Evolutionary conservation across 2,888 invertebrate genomes (phyloP), one percentile per base, ranked within the genome.

Genomic region (Phragmatobia fuliginosa): DNA sequence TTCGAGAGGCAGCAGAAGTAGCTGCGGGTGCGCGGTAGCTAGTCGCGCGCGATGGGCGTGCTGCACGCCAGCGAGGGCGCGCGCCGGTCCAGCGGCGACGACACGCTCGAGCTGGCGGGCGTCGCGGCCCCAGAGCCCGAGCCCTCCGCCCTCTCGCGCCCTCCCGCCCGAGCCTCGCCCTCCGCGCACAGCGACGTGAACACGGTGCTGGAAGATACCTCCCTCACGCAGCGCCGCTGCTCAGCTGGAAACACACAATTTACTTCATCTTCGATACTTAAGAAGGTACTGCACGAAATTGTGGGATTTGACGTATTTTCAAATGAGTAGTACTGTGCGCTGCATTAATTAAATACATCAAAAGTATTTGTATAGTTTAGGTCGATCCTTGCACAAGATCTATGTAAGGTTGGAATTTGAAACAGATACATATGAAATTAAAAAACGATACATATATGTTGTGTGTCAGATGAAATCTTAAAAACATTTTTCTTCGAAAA

Each of bases 151-250:
- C 66, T 69, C 32, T n/a, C 78, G 61, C 59, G 72, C 67, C 38
- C 69, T 45, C 52, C 28, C 25, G 56, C 14, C 11, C 28, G 14
- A 1, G 28, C 25, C 5, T 59, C 72, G 33, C 68, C 65, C 52
- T 74, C 82, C 60, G 80, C 88, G 82, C 92, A 88, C 85, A 93
- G 85, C 69, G 93, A 87, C 75, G 89, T 77, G 85, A 94, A 90
- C 86, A 91, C 92, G 78, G 81, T 83, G 88, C 93, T 94, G n/a
- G 91, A 78, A 5, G 92, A 90, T 81, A 95, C 92, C 86, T 94
- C 95, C 77, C 88, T 91, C 83, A 94, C 95, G 86, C 89, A 94
- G 70, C 93, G 94, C 64, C 91, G 92, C 88, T 95, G 95, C 87
- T 93, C 94, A 79, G 92, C 95, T 95, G 91, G 45, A 89, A 56